These are phyloP conservation scores for Calliopsis andreniformis DNA, from an alignment of 1,140 invertebrate genomes.

Conservation along the genomic window DNA sequence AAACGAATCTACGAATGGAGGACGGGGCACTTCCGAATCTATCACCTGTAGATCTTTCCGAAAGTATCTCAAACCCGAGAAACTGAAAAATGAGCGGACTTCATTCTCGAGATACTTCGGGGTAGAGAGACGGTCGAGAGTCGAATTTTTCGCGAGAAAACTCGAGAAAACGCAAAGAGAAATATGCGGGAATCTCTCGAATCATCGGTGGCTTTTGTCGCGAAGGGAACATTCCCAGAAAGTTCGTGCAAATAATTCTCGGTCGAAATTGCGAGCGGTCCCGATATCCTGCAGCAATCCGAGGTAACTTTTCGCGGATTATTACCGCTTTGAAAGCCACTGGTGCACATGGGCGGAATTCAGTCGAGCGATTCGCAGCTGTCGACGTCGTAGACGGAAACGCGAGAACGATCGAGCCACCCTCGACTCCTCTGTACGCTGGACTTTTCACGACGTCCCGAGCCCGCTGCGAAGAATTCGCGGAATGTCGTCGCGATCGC, in stretches of 20 bases:
- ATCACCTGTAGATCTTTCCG: no score
- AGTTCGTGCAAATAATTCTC: constrained; percentile 15
- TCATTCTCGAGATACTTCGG: no score
- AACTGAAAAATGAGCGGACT: no score
- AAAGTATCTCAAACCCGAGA: no score
- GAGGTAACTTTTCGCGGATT: constrained; percentile 28
- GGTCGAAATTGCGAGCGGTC: constrained; percentile 1
- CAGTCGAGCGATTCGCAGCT: constrained; percentile 67
- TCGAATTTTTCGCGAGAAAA: no score
- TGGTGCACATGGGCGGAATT: constrained; percentile 55
- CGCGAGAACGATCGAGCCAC: constrained; percentile 62
- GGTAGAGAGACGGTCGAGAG: no score
- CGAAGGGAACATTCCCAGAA: neutral
- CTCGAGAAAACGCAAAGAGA: neutral
- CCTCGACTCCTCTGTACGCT: constrained; percentile 7
- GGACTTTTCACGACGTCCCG: constrained; percentile 25
- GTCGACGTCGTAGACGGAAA: constrained; percentile 61
- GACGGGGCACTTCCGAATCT: no score
- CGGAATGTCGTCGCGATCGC: constrained; percentile 73
- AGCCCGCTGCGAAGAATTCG: constrained; percentile 61
- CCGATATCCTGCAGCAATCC: neutral
- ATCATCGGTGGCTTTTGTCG: neutral
- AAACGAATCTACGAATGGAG: no score
- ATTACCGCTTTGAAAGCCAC: constrained; percentile 40
- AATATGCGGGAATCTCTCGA: neutral